A percentile compares a stretch with the other conserved stretches of the same genome.
Conservation (phyloP, 2,888 invertebrate species). For the Anodontia alba region DNA sequence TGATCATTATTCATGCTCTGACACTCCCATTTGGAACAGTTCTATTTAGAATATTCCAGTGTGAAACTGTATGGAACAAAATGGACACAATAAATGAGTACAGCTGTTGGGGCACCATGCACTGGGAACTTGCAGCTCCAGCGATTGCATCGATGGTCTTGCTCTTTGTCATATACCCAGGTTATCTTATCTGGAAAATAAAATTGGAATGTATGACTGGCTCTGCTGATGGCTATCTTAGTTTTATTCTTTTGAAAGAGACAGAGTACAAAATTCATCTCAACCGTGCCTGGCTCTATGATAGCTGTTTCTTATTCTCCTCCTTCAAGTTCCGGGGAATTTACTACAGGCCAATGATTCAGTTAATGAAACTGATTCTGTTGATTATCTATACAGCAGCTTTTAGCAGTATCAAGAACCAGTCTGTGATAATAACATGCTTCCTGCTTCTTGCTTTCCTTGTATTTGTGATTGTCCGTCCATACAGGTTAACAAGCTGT, state of each 20-base stretch:
- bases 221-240: slow-evolving; percentile 76
- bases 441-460: slow-evolving; percentile 65
- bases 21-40: slow-evolving; percentile 77
- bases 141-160: slow-evolving; percentile 63
- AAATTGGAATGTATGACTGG: slow-evolving; percentile 70
- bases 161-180: slow-evolving; percentile 75
- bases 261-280: slow-evolving; percentile 81
- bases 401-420: slow-evolving; percentile 68
- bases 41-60: slow-evolving; percentile 76
- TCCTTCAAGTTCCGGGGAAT: slow-evolving; percentile 78
- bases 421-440: slow-evolving; percentile 67
- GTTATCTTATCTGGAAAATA: slow-evolving; percentile 74
- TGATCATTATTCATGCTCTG: slow-evolving; percentile 72
- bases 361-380: slow-evolving; percentile 70
- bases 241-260: slow-evolving; percentile 81
- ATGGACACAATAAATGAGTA: slow-evolving; percentile 77
- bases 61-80: slow-evolving; percentile 59
- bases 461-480: slow-evolving; percentile 66
- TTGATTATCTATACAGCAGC: slow-evolving; percentile 72
- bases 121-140: slow-evolving; percentile 77
- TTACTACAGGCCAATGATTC: slow-evolving; percentile 72
- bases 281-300: slow-evolving; percentile 78
- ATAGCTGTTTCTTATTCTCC: slow-evolving; percentile 78
- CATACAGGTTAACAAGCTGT: slow-evolving; percentile 77
- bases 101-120: slow-evolving; percentile 68